Evolutionary conservation across 2,888 invertebrate genomes (phyloP).

Genomic region (Apamea monoglypha): DNA sequence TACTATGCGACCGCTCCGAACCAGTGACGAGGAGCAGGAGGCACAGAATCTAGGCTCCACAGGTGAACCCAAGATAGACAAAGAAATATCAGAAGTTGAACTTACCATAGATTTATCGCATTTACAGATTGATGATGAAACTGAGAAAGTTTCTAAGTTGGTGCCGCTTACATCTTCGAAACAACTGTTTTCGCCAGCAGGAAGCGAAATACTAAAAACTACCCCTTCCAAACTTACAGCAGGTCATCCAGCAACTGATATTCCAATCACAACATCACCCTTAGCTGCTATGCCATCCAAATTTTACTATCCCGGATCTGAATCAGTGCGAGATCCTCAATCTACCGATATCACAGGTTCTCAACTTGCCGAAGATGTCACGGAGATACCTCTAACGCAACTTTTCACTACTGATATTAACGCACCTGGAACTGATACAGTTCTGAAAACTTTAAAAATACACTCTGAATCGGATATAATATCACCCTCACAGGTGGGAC

Average conservation of each 20-base stretch:
- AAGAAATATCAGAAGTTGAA: conserved; percentile 13
- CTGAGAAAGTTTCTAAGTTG: not conserved
- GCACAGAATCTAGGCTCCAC: not conserved
- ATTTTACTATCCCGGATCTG: not conserved
- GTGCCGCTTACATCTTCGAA: conserved; percentile 17
- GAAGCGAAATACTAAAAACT: not conserved
- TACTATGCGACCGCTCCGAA: conserved; percentile 33
- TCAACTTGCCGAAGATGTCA: not conserved
- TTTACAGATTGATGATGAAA: conserved; percentile 22
- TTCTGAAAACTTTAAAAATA: conserved; percentile 20
- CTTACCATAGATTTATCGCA: conserved; percentile 17
- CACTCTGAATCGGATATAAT: conserved; percentile 19
- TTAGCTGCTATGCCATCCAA: not conserved
- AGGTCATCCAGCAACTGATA: conserved; percentile 3
- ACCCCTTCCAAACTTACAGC: not conserved
- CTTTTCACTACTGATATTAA: not conserved
- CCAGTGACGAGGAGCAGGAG: conserved; percentile 50
- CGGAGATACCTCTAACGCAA: not conserved
- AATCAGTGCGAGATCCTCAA: conserved; percentile 3
- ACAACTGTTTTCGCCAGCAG: conserved; percentile 2
- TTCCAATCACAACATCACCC: not conserved
- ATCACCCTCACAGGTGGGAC: not conserved
- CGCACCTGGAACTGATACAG: not conserved
- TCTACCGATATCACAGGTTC: not conserved
- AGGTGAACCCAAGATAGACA: not conserved